Base-by-base conservation (phyloP, 2,888 invertebrate genomes). In the Bellardia bayeri region DNA sequence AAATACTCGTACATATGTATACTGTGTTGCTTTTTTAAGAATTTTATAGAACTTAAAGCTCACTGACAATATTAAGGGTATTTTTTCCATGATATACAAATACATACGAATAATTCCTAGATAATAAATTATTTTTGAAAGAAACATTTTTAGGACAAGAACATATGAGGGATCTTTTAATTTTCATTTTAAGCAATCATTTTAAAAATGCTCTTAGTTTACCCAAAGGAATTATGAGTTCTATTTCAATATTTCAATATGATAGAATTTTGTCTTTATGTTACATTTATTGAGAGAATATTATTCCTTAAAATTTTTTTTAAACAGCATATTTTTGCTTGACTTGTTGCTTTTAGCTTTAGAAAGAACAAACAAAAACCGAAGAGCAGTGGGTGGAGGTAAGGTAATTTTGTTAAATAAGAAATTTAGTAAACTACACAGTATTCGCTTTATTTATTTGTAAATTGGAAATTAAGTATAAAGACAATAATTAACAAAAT, bases 401-500 rank as follows among this genome's bases (percentile, higher is more conserved):
- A 11, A 9, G 45, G 9, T 1, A 63, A 63, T 9, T 16, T 49
- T 37, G 3, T 16, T 4, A 4, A 37, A 64, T 8, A 64, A 37
- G 37, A 16, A 33, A 14, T 64, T 64, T 40, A 7, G 0, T n/a
- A 9, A 14, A 33, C 14, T 33, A 33, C 13, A 61, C 5, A 33
- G 61, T n/a, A 2, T 45, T 49, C 13, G 5, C 30, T 68, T 49
- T 68, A 51, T 68, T 49, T 68, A 51, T 54, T 23, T 14, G 2
- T 16, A 64, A 33, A 58, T 58, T 69, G 37, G 4, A 58, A 42
- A 58, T 56, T 58, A 33, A 54, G 11, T 6, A 76, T 23, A 51
- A 78, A 58, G 45, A 14, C 33, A 79, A 58, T 49, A 69, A 79
- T 69, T 79, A 80, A 51, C 8, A 7, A 74, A 72, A 49, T 74